Conservation (phyloP, 2,113 vertebrate species). For the Lasiurus borealis region DNA sequence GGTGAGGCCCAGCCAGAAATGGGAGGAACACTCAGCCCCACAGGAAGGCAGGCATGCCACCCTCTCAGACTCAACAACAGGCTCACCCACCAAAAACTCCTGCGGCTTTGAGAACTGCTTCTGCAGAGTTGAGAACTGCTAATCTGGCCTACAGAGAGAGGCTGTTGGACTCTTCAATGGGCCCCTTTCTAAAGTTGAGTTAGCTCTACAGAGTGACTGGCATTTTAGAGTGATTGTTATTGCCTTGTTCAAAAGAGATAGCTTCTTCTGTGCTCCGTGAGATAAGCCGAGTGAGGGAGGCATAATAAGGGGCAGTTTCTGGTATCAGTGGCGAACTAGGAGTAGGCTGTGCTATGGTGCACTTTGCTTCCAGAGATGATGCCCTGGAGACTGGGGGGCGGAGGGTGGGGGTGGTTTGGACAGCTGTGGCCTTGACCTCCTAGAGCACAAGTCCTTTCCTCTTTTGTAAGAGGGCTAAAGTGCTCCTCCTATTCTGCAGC, state of each 20-base stretch:
- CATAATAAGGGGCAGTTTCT: neutral
- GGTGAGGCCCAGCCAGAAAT: neutral
- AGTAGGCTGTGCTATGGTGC: fast-evolving
- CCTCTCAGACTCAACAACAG: neutral
- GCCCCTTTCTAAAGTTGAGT: neutral
- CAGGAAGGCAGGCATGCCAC: neutral
- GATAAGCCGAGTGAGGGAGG: neutral
- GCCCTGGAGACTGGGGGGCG: fast-evolving
- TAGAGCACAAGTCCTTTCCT: neutral
- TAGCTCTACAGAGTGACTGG: neutral
- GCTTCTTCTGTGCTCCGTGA: neutral
- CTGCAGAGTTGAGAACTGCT: neutral
- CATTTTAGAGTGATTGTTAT: neutral
- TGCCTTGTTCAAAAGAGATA: neutral
- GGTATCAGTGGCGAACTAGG: neutral
- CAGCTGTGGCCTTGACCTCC: neutral
- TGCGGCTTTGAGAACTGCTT: no score
- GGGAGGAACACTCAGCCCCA: neutral
- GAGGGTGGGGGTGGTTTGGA: neutral
- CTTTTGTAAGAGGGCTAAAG: neutral
- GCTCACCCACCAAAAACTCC: no score
- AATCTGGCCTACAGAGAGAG: neutral
- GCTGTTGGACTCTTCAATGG: neutral
- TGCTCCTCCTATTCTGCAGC: neutral
- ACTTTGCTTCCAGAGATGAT: neutral